Conservation (phyloP, 2,888 invertebrate species). For the Campopleginae sp. region DNA sequence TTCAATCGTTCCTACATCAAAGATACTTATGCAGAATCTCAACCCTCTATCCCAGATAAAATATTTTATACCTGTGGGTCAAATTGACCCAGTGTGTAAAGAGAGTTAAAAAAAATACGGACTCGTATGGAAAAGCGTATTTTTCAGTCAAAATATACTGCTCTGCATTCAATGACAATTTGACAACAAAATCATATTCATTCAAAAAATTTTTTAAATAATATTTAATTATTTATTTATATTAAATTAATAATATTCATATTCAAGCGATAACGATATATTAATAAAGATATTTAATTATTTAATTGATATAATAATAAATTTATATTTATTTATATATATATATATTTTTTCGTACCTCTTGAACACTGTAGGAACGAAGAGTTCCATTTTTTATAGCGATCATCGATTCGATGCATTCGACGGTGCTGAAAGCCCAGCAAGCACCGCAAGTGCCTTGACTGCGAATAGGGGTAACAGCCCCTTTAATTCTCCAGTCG, state of each 20-base stretch:
- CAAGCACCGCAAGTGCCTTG: constrained; percentile 93
- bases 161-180: background rate
- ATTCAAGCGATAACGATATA: no score
- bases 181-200: background rate
- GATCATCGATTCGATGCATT: constrained; percentile 91
- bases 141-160: background rate
- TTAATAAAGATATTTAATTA: no score
- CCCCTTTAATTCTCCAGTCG: constrained; percentile 88
- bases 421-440: constrained; percentile 93
- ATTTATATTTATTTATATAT: no score
- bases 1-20: no score
- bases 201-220: background rate
- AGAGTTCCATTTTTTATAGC: constrained; percentile 88
- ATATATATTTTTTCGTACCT: constrained; percentile 81
- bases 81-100: no score
- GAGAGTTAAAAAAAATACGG: background rate
- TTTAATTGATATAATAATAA: no score
- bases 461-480: constrained; percentile 88
- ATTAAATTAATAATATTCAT: no score
- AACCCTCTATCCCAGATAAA: no score
- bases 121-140: background rate
- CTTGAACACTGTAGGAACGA: constrained; percentile 89
- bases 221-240: no score
- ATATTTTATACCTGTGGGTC: no score
- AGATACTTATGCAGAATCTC: no score